Percentiles rank a stretch among this genome's conserved stretches.
Conservation (phyloP, 1,140 invertebrate genomes). For the Cyclargus thomasi region DNA sequence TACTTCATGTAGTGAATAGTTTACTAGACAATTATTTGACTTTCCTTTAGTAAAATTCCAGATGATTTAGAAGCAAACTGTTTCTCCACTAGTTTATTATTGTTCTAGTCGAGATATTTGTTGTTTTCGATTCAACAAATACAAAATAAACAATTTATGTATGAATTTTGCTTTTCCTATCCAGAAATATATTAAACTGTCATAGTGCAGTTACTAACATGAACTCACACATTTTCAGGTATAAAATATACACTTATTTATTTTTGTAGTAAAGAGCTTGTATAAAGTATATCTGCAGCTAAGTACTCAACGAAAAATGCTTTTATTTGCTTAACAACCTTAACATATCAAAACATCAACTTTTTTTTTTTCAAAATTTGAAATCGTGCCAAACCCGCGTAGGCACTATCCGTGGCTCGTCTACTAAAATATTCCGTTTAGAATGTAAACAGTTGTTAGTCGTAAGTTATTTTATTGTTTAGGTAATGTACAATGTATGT, state of each 20-base stretch:
- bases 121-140: slow-evolving; percentile 9
- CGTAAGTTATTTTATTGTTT: slow-evolving; percentile 60
- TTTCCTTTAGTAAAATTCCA: slow-evolving; percentile 7
- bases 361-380: slow-evolving; percentile 7
- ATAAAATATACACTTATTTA: slow-evolving; percentile 37
- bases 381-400: slow-evolving; percentile 49
- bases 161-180: slow-evolving; percentile 9
- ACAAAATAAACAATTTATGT: slow-evolving; percentile 1
- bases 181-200: not conserved
- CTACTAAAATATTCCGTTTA: slow-evolving; percentile 63
- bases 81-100: slow-evolving; percentile 15
- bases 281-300: slow-evolving; percentile 15
- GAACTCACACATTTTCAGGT: slow-evolving; percentile 6
- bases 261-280: slow-evolving; percentile 37
- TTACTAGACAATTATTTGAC: slow-evolving; percentile 13
- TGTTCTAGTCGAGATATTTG: slow-evolving; percentile 22
- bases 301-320: not conserved
- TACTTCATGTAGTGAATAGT: slow-evolving; percentile 18
- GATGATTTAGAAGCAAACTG: not conserved
- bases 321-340: slow-evolving; percentile 24
- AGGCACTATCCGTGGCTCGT: slow-evolving; percentile 41
- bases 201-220: not conserved
- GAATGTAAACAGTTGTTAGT: slow-evolving; percentile 64
- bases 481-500: slow-evolving; percentile 68
- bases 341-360: slow-evolving; percentile 38